Evolutionary conservation across 92 coral and sea anemone genomes (phyloP), one percentile per base, ranked within the genome.

Genomic region (Metridium senile): DNA sequence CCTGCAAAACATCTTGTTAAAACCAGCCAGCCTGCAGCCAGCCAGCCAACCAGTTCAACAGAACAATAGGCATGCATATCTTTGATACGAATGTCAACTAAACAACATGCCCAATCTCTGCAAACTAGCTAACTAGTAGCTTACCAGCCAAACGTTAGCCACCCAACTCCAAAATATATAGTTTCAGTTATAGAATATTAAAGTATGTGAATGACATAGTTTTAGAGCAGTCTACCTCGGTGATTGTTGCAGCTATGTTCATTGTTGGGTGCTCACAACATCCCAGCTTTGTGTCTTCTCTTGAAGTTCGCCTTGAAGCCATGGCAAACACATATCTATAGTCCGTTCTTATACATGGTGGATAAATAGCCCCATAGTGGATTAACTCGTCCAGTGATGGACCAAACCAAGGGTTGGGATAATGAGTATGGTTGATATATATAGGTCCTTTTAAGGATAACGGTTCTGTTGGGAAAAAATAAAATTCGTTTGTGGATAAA

Each of bases 291-390:
- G 26, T 58, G 66, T 49, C 69, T 25, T 53, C 71, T 11, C 8
- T 27, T 6, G 21, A 68, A 31, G 58, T 47, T 26, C 58, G 67
- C 30, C 66, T 26, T 70, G 63, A 45, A 31, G 82, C 65, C 71
- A 47, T 72, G 0, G 75, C 56, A 30, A 53, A 81, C 32, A 74
- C 74, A 52, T 84, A 26, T 6, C 82, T 61, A 35, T 87, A 74
- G 64, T 87, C 88, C 28, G 71, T 74, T 21, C 92, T 83, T 29
- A 87, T 75, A 58, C 92, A 87, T 16, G 88, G 92, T 17, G 92
- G 79, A 80, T 78, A 79, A 13, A 87, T 68, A 47, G 88, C 88
- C 20, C 92, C 92, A 10, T 74, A 72, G 10, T 79, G 69, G 35
- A 88, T 74, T 28, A 88, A 56, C 16, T 51, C 25, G 32, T 28